These are phyloP conservation scores for Vidua macroura DNA, from an alignment of 2,113 vertebrate species.

Conservation along the genomic window DNA sequence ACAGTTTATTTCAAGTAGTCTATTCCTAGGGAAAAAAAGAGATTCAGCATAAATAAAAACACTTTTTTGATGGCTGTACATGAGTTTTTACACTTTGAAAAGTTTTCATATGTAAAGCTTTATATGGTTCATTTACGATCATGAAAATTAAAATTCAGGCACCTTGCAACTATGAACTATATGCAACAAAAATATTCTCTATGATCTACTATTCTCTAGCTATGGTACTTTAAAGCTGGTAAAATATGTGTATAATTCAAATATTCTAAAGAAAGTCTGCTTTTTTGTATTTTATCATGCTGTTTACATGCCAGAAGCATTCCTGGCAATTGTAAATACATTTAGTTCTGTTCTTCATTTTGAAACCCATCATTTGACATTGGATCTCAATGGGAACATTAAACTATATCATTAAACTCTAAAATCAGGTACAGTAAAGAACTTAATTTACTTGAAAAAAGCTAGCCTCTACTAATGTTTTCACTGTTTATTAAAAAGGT, in stretches of 20 bases:
- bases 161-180: background rate
- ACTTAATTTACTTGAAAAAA: constrained; percentile 14
- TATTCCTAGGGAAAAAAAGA: background rate
- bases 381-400: background rate
- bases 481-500: constrained; percentile 38
- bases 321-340: background rate
- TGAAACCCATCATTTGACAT: background rate
- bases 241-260: background rate
- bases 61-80: background rate
- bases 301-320: background rate
- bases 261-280: background rate
- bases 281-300: background rate
- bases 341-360: background rate
- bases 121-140: background rate
- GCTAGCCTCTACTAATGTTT: background rate
- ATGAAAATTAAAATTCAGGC: background rate
- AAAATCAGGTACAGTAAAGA: background rate
- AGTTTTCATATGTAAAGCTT: background rate
- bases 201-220: background rate
- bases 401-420: background rate
- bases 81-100: background rate
- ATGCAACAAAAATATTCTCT: background rate
- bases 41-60: background rate
- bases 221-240: background rate
- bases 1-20: background rate